These are phyloP conservation scores for Origma solitaria DNA, from an alignment of 2,113 vertebrate species.

Conservation along the genomic window DNA sequence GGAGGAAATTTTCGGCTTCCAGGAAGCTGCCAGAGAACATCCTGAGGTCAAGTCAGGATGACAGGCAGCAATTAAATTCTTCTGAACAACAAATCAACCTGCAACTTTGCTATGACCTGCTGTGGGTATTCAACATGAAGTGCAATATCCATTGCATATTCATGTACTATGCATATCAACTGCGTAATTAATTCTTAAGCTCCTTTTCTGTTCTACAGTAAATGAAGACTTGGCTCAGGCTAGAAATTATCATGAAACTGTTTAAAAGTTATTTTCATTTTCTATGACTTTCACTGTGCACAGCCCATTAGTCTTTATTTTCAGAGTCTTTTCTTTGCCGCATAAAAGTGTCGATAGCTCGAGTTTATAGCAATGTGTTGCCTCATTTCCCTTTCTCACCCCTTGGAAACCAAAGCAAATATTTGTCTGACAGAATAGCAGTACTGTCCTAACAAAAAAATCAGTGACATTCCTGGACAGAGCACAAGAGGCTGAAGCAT, in stretches of 20 bases:
- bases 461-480: background rate
- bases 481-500: background rate
- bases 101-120: background rate
- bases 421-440: background rate
- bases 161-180: constrained; percentile 43
- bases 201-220: background rate
- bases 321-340: background rate
- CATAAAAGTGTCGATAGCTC: background rate
- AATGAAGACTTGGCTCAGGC: background rate
- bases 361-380: background rate
- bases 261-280: constrained; percentile 1
- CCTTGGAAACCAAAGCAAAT: background rate
- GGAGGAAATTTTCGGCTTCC: background rate
- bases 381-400: background rate
- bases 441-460: background rate
- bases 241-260: background rate
- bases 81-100: constrained; percentile 1
- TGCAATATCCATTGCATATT: constrained; percentile 29
- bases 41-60: background rate
- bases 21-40: background rate
- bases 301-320: constrained; percentile 45
- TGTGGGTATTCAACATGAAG: background rate
- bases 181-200: constrained; percentile 42
- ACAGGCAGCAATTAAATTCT: background rate
- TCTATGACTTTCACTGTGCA: background rate